Percentiles rank a stretch among this genome's conserved stretches.
Evolutionary conservation across 2,797 vertebrate genomes (phyloP).

Genomic region (Amblyraja radiata): DNA sequence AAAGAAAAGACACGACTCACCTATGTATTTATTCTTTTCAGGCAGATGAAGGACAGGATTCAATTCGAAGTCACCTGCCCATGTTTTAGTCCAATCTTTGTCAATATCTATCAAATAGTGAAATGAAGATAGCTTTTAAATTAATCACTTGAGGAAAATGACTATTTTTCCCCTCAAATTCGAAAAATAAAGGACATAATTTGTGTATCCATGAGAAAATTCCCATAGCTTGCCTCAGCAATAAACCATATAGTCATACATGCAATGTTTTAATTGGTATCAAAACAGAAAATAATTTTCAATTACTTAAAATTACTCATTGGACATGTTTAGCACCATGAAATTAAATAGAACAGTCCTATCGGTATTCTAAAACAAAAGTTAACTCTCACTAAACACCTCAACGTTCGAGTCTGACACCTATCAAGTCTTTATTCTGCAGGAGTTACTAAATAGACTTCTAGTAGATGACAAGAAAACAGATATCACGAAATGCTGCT

Average conservation of each 20-base stretch:
- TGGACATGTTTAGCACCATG: neutral
- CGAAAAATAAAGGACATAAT: neutral
- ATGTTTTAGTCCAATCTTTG: conserved; percentile 67
- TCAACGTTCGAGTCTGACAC: too few species aligned
- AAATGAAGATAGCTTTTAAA: neutral
- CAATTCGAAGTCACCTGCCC: conserved; percentile 72
- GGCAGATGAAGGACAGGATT: conserved; percentile 79
- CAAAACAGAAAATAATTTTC: neutral
- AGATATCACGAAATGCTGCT: too few species aligned
- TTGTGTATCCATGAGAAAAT: neutral
- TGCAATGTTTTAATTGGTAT: neutral
- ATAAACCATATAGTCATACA: neutral
- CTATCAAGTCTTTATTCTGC: too few species aligned
- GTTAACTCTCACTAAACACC: too few species aligned
- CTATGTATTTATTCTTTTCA: conserved; percentile 85
- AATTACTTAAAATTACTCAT: neutral
- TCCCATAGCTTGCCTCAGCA: neutral
- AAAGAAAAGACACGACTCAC: conserved; percentile 53
- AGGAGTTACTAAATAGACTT: too few species aligned
- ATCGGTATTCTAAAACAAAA: too few species aligned
- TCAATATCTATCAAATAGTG: conserved; percentile 64
- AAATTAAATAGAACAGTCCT: neutral
- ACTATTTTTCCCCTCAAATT: neutral
- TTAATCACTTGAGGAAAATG: neutral
- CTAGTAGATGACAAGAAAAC: too few species aligned